Percentiles rank a stretch among this genome's conserved stretches.
phyloP scores from a whole-genome alignment of 1,140 invertebrate genomes.

The Stenopsyche tienmushanensis region DNA sequence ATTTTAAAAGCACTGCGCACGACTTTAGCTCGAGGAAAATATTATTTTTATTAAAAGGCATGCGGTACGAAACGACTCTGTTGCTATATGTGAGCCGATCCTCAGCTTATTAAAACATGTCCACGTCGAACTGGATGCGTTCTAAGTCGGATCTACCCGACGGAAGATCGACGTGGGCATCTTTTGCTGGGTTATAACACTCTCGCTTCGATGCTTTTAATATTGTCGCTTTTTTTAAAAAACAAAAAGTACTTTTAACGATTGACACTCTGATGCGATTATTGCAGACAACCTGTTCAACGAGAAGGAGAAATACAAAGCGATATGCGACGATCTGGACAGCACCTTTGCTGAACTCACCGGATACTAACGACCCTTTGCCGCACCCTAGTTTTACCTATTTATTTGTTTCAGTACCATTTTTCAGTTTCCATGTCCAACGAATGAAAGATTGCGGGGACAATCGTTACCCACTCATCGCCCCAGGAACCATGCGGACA shows the following conservation, averaged over 20 bases:
- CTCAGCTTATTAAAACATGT: too few species aligned
- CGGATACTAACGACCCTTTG: conserved; percentile 67
- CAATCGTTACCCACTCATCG: conserved; percentile 11
- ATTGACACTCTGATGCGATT: conserved; percentile 37
- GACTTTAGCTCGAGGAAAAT: too few species aligned
- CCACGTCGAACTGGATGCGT: too few species aligned
- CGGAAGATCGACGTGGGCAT: too few species aligned
- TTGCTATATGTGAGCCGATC: too few species aligned
- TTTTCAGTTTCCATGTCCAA: conserved; percentile 35
- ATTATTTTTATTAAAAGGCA: too few species aligned
- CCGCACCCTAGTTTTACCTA: conserved; percentile 28
- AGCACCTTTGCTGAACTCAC: conserved; percentile 89
- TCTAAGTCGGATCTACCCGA: too few species aligned
- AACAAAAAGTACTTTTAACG: neutral
- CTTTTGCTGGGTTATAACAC: too few species aligned
- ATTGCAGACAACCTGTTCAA: conserved; percentile 87
- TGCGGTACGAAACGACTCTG: too few species aligned
- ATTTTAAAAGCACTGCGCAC: too few species aligned
- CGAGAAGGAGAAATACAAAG: conserved; percentile 96
- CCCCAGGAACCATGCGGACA: conserved; percentile 21
- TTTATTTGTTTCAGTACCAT: conserved; percentile 39
- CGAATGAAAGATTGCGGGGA: conserved; percentile 13
- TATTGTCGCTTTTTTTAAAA: neutral
- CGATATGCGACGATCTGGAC: conserved; percentile 97
- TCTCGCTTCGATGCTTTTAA: neutral